Evolutionary conservation across 23 tunicate species (phyloP).

Genomic region (Halocynthia aurantium): DNA sequence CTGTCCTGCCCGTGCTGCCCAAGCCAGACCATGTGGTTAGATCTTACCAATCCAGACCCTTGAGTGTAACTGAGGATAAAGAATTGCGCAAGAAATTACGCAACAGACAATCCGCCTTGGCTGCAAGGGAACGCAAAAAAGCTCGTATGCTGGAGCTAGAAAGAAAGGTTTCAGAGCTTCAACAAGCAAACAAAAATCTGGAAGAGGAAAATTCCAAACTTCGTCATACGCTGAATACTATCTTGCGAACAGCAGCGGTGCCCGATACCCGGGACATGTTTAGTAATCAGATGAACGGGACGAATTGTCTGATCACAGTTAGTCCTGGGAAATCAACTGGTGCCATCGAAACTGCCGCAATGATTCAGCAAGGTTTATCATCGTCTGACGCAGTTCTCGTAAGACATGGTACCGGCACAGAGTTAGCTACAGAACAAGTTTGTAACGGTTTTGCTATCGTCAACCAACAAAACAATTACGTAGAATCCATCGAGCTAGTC

Average conservation of each 20-base stretch:
- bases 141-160: conserved; percentile 85
- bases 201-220: conserved; percentile 13
- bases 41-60: conserved; percentile 19
- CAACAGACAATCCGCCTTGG: conserved; percentile 94
- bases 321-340: no score
- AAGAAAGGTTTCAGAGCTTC: conserved; percentile 43
- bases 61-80: conserved; percentile 80
- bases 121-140: conserved; percentile 93
- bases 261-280: background rate
- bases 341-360: no score
- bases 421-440: no score
- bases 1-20: conserved; percentile 53
- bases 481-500: no score
- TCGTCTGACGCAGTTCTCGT: no score
- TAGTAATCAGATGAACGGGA: background rate
- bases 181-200: conserved; percentile 8
- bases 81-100: conserved; percentile 91
- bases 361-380: no score
- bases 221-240: background rate
- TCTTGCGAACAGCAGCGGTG: background rate
- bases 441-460: no score
- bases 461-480: no score
- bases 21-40: conserved; percentile 30
- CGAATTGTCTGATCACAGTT: background rate
- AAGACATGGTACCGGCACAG: no score